Evolutionary conservation across 2,797 vertebrate species (phyloP).

Genomic region (Falco cherrug): DNA sequence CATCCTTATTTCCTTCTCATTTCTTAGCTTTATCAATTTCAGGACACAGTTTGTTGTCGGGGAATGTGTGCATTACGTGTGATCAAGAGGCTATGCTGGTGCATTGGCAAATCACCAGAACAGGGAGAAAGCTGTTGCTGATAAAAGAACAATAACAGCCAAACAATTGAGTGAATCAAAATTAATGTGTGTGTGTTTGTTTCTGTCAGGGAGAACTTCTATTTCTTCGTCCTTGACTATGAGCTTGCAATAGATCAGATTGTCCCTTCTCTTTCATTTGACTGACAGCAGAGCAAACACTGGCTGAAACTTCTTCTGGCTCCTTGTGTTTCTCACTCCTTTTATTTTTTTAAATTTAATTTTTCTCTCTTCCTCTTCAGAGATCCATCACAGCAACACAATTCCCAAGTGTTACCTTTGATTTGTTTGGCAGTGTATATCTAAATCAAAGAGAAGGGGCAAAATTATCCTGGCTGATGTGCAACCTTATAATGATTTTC

Average conservation of each 20-base stretch:
- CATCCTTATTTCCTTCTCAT: neutral
- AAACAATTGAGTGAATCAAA: neutral
- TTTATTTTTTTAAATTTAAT: neutral
- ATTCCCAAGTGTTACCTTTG: conserved; percentile 37
- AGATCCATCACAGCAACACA: conserved; percentile 23
- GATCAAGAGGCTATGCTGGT: neutral
- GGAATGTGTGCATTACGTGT: neutral
- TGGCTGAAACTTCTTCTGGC: conserved; percentile 1
- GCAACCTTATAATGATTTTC: conserved; percentile 39
- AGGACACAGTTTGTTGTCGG: neutral
- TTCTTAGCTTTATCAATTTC: neutral
- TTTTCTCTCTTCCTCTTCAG: conserved; percentile 39
- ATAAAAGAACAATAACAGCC: neutral
- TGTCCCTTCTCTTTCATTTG: conserved; percentile 25
- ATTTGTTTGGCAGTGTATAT: conserved; percentile 35
- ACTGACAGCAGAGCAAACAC: conserved; percentile 27
- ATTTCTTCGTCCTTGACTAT: neutral
- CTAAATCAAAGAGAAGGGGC: conserved; percentile 41
- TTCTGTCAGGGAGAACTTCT: neutral
- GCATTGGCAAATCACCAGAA: neutral
- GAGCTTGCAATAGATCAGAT: conserved; percentile 27
- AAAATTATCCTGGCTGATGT: conserved; percentile 12
- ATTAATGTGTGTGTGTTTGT: neutral
- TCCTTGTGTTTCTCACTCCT: neutral
- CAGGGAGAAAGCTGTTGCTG: neutral